Conservation (phyloP, 2,797 vertebrate genomes). For the Anguilla megastoma region DNA sequence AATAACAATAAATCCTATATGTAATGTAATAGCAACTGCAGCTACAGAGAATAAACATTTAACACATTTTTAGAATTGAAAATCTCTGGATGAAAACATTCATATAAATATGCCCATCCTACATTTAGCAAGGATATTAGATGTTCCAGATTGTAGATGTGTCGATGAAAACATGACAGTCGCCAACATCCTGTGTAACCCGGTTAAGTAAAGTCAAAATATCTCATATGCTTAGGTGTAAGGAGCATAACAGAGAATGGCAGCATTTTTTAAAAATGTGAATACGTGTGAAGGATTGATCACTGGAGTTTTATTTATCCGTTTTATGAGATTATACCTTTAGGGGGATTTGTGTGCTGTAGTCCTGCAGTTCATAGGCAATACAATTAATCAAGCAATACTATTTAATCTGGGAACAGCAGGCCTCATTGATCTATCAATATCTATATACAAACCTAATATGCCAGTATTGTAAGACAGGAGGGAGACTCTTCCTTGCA, state of each 20-base stretch:
- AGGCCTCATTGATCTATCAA: neutral
- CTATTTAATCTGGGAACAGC: neutral
- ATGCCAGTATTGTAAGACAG: too few species aligned
- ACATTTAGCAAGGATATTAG: neutral
- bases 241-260: neutral
- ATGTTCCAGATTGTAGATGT: too few species aligned
- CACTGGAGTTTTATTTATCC: neutral
- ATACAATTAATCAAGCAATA: neutral
- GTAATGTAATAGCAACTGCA: neutral
- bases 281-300: neutral
- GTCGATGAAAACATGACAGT: too few species aligned
- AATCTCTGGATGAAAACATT: neutral
- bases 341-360: neutral
- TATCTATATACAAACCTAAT: neutral
- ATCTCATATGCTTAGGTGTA: too few species aligned
- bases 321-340: neutral
- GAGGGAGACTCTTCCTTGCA: too few species aligned
- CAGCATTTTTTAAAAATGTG: neutral
- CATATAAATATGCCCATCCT: neutral
- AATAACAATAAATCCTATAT: neutral
- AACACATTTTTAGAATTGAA: neutral
- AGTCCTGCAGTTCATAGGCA: neutral
- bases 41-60: neutral
- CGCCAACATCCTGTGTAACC: too few species aligned
- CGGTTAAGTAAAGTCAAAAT: too few species aligned